Evolutionary conservation across 2,797 vertebrate genomes (phyloP).

Genomic region (Anisognathus igniventris): DNA sequence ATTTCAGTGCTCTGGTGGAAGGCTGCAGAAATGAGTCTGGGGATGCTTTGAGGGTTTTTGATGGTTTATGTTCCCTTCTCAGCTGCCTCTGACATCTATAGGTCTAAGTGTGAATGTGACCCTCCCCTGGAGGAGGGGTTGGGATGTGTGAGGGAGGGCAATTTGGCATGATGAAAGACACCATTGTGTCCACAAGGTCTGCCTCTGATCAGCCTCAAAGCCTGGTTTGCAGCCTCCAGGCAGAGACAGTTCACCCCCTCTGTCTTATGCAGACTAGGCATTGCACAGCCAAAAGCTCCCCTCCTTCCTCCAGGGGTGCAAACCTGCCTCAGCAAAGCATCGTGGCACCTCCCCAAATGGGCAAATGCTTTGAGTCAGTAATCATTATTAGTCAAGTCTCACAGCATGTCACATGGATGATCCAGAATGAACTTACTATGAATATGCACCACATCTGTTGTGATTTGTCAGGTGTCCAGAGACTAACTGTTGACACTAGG

Average conservation of each 20-base stretch:
- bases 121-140: not conserved
- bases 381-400: not conserved
- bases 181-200: not conserved
- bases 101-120: not conserved
- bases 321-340: not conserved
- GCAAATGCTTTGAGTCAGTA: not conserved
- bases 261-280: not conserved
- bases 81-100: not conserved
- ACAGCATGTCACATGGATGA: not conserved
- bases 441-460: not conserved
- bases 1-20: not conserved
- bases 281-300: not conserved
- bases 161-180: not conserved
- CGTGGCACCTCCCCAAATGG: too few species aligned
- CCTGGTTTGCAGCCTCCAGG: not conserved
- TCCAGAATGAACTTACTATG: not conserved
- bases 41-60: not conserved
- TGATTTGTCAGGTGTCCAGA: not conserved
- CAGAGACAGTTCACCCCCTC: not conserved
- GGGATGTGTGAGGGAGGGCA: not conserved
- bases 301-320: not conserved
- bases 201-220: not conserved
- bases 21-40: not conserved
- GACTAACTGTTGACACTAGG: not conserved
- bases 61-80: not conserved